Conservation (phyloP, 1,140 invertebrate genomes). For the Lucilia sericata region DNA sequence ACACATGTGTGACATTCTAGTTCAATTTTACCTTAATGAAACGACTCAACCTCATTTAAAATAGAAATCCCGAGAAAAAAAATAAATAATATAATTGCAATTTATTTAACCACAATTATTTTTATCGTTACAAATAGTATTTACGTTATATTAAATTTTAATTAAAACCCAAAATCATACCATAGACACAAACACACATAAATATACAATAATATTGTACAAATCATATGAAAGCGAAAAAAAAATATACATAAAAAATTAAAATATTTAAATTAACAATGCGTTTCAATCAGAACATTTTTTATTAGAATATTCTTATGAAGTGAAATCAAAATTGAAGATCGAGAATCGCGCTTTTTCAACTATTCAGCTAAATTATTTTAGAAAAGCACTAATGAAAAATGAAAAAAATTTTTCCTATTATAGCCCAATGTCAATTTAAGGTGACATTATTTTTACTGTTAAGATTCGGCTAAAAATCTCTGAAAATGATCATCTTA, state of each 20-base stretch:
- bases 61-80: neutral
- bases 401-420: no score
- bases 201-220: neutral
- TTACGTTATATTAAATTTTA: neutral
- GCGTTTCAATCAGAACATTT: neutral
- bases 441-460: no score
- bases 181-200: neutral
- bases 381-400: no score
- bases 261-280: neutral
- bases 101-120: neutral
- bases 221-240: constrained; percentile 14
- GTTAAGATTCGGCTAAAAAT: no score
- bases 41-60: constrained; percentile 21
- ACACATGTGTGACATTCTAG: constrained; percentile 39
- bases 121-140: neutral
- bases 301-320: no score
- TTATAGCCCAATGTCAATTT: no score
- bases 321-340: no score
- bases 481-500: no score
- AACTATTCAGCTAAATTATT: no score
- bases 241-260: neutral
- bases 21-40: neutral
- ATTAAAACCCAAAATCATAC: neutral
- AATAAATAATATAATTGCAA: neutral
- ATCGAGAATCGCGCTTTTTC: no score